phyloP scores from a whole-genome alignment of 2,113 vertebrate species.

The Caranx melampygus region DNA sequence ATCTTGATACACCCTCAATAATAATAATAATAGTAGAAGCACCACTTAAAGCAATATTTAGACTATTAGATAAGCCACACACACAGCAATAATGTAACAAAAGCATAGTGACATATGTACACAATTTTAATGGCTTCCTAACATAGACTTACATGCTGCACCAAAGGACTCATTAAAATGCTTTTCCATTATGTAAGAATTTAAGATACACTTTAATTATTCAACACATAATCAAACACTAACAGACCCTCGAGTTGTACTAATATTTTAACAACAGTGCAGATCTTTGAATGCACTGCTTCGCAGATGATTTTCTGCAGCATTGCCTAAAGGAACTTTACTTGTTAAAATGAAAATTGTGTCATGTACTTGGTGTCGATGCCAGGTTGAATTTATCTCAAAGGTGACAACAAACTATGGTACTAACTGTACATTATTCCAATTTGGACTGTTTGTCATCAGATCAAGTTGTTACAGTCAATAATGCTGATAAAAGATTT shows the following conservation, averaged over 20 bases:
- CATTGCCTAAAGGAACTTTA: conserved; percentile 16
- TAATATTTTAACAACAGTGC: conserved; percentile 15
- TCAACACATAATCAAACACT: conserved; percentile 29
- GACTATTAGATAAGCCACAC: conserved; percentile 36
- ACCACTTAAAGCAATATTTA: conserved; percentile 45
- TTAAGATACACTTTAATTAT: conserved; percentile 33
- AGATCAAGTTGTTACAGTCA: conserved; percentile 35
- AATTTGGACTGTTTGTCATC: conserved; percentile 46
- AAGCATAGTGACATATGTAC: conserved; percentile 13
- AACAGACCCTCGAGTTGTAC: conserved; percentile 6
- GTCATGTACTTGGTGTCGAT: conserved; percentile 25
- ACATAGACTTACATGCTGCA: conserved; percentile 28
- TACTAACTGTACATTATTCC: conserved; percentile 17
- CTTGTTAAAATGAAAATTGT: conserved; percentile 1
- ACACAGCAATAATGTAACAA: conserved; percentile 48
- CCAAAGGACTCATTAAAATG: conserved; percentile 44
- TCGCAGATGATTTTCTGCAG: conserved; percentile 13
- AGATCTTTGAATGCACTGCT: not conserved
- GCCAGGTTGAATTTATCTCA: conserved; percentile 29
- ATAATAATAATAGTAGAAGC: conserved; percentile 9
- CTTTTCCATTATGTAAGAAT: conserved; percentile 42
- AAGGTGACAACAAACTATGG: not conserved
- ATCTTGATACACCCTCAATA: conserved; percentile 2
- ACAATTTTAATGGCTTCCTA: conserved; percentile 32
- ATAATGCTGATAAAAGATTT: conserved; percentile 43